Evolutionary conservation across 2,888 invertebrate genomes (phyloP), one percentile per base, ranked within the genome.

Genomic region (Andrena haemorrhoa): DNA sequence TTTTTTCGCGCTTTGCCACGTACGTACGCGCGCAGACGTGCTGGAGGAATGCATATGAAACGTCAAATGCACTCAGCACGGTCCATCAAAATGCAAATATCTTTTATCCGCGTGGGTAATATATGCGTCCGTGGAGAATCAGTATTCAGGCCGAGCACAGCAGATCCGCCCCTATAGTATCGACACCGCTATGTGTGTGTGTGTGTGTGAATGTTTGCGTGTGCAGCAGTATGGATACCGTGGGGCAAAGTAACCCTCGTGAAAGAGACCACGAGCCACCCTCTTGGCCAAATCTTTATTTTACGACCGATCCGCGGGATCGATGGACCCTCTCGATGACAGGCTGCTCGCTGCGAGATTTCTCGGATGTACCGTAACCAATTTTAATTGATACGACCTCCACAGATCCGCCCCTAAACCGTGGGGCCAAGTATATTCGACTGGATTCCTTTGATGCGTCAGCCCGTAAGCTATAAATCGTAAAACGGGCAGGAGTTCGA

Each of bases 51-150:
- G 92, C 92, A 92, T 90, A 89, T 87, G 90, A 91, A 92, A 92
- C 89, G 92, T 92, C 92, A 92, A 92, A 92, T 92, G 92, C 92
- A 92, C 91, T 92, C 91, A 84, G 88, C 86, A 87, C 89, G 89
- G 92, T 92, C 92, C 91, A 92, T 92, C 92, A 92, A 92, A 92
- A 92, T 92, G 92, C 92, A 92, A 92, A 92, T 92, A 87, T 90
- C 92, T 91, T 92, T 92, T 92, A 92, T 92, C 91, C 91, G 88
- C 86, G 82, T 58, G 77, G 88, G 87, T 92, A 92, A 92, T 91
- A 83, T 92, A 92, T 92, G 92, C 92, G 90, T 89, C 91, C 91
- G 90, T 88, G 85, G 91, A 90, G 89, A 92, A 92, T 92, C 92
- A 92, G 92, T 90, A 92, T 92, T 92, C 92, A 91, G 87, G 84